Evolutionary conservation across 2,888 invertebrate genomes (phyloP), one percentile per base, ranked within the genome.

Genomic region (Meghimatium bilineatum): DNA sequence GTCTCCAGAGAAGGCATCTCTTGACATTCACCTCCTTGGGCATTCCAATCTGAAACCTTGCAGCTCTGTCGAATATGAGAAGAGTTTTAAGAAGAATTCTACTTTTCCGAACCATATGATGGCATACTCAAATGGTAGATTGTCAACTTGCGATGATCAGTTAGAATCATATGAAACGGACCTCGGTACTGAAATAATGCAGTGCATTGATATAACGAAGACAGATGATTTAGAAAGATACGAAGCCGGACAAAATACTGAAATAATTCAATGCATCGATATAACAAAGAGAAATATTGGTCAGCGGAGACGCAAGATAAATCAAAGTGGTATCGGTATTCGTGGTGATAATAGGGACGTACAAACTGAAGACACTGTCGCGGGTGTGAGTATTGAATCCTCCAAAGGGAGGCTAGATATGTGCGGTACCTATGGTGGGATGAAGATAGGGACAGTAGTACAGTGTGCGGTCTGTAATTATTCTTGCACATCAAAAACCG

Each of bases 31-130:
- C 56, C 56, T 84, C 29, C 63, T 60, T 23, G 49, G 52, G 17
- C 86, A 86, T 56, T 80, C 82, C 23, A 83, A 67, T 60, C 71
- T 84, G 75, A 84, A 80, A 74, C 66, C 76, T 0, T 74, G 44
- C 71, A 49, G 71, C n/a, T 84, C 82, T 66, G 63, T n/a, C 3
- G 52, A 84, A 0, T 86, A 84, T 66, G 71, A 56, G 32, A 52
- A 84, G 26, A 34, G 78, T 26, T 82, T 86, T 69, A 71, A 77
- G 32, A 52, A 83, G 14, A 69, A 71, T n/a, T 82, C 82, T 14
- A 75, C 63, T 17, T 38, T 82, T 6, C 82, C 49, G 6, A 60
- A 82, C 20, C 84, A 86, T 34, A 44, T 74, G 32, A 32, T 49
- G 20, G 32, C 67, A 32, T 84, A 86, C 26, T 36, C 80, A 26